Evolutionary conservation across 2,113 vertebrate genomes (phyloP).

Genomic region (Embiotoca jacksoni): DNA sequence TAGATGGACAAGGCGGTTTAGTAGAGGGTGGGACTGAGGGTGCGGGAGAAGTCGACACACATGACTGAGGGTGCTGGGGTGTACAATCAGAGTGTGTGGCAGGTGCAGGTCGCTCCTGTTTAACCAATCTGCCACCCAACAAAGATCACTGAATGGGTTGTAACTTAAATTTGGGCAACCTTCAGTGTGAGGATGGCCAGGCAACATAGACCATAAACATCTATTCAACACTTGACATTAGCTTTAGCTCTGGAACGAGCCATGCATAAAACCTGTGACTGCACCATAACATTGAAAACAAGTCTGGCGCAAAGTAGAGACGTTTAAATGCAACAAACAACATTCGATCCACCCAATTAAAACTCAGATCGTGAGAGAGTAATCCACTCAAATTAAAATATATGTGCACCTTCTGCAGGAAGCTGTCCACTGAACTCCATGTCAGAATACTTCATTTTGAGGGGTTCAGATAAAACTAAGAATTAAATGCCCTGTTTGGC

Average conservation of each 20-base stretch:
- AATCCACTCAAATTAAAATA: too few relatives aligned
- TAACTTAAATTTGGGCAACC: slow-evolving; percentile 6
- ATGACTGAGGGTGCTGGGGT: slow-evolving; percentile 30
- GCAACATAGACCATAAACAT: background rate
- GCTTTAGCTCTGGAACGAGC: background rate
- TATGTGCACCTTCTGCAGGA: too few relatives aligned
- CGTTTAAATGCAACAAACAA: background rate
- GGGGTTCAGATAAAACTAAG: background rate
- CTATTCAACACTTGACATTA: slow-evolving; percentile 2
- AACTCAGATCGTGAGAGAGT: background rate
- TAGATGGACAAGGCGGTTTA: slow-evolving; percentile 63
- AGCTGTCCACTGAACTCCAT: background rate
- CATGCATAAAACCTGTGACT: background rate
- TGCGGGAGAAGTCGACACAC: slow-evolving; percentile 6
- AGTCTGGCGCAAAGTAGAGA: background rate
- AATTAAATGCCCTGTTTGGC: background rate
- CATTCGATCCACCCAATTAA: background rate
- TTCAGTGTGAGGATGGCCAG: slow-evolving; percentile 8
- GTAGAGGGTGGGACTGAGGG: slow-evolving; percentile 47
- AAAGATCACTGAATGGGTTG: background rate
- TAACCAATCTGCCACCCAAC: slow-evolving; percentile 34
- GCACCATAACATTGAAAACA: background rate
- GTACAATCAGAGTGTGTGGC: slow-evolving; percentile 29
- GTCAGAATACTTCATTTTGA: background rate
- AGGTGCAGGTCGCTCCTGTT: slow-evolving; percentile 17